These are phyloP conservation scores for Diloba caeruleocephala DNA, from an alignment of 2,888 invertebrate genomes.

Conservation along the genomic window DNA sequence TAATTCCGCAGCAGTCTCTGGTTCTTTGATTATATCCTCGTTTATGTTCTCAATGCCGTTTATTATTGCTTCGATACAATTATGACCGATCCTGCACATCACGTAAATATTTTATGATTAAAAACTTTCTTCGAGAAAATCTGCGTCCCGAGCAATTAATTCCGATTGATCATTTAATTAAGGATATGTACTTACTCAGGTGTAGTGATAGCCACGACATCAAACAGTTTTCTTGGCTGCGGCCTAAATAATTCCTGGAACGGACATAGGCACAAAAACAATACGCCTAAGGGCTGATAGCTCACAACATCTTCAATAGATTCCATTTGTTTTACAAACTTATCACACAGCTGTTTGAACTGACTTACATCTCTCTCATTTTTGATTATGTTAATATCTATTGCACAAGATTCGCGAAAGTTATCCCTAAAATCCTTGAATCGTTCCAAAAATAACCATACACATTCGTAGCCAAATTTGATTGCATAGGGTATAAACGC, in stretches of 20 bases:
- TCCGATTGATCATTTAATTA: too few relatives aligned
- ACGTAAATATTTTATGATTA: slow-evolving; percentile 6
- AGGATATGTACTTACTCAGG: slow-evolving; percentile 88
- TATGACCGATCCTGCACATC: slow-evolving; percentile 90
- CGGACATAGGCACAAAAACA: slow-evolving; percentile 91
- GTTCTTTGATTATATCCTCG: slow-evolving; percentile 90
- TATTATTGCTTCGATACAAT: slow-evolving; percentile 89
- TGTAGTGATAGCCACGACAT: slow-evolving; percentile 90
- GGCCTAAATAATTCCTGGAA: slow-evolving; percentile 93
- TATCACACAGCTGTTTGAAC: slow-evolving; percentile 91
- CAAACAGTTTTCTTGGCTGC: slow-evolving; percentile 91
- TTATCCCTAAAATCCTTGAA: slow-evolving; percentile 91
- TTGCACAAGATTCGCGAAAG: slow-evolving; percentile 91
- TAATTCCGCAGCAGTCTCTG: slow-evolving; percentile 92
- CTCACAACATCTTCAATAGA: slow-evolving; percentile 91
- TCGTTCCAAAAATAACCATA: slow-evolving; percentile 90
- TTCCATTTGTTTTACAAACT: slow-evolving; percentile 92
- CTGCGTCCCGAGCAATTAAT: too few relatives aligned
- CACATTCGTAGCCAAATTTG: slow-evolving; percentile 90
- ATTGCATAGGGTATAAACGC: slow-evolving; percentile 89
- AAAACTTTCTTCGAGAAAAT: too few relatives aligned
- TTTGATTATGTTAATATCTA: slow-evolving; percentile 90
- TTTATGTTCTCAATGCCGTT: slow-evolving; percentile 91
- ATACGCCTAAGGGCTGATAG: slow-evolving; percentile 92
- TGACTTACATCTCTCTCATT: slow-evolving; percentile 90